Percentiles rank a stretch among this genome's conserved stretches.
phyloP scores from a whole-genome alignment of 2,113 vertebrate species.

The Laticauda colubrina region DNA sequence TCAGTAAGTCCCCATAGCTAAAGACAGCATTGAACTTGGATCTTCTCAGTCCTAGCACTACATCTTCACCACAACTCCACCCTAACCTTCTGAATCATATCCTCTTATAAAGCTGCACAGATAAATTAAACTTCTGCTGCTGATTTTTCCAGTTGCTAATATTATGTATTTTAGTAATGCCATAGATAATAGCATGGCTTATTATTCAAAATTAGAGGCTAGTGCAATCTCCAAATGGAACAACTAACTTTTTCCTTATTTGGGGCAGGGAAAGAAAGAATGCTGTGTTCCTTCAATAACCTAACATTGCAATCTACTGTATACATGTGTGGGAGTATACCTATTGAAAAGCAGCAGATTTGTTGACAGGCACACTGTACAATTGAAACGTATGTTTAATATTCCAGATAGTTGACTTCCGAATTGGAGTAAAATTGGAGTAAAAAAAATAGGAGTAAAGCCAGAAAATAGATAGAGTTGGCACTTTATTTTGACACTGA shows the following conservation, averaged over 20 bases:
- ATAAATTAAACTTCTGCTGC: conserved; percentile 9
- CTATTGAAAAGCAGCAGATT: background rate
- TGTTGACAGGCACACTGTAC: background rate
- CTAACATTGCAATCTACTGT: background rate
- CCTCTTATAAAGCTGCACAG: background rate
- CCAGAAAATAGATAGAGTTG: conserved; percentile 57
- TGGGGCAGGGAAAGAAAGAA: conserved; percentile 34
- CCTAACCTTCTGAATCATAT: background rate
- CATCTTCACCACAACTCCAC: background rate
- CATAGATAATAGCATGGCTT: conserved; percentile 11
- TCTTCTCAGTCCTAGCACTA: background rate
- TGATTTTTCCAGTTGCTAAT: conserved; percentile 11
- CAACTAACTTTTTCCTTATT: conserved; percentile 28
- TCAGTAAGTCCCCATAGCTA: background rate
- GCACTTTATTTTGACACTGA: conserved; percentile 43
- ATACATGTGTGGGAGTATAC: background rate
- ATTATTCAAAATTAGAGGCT: conserved; percentile 28
- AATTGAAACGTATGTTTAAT: background rate
- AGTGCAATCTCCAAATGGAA: background rate
- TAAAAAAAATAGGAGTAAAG: background rate
- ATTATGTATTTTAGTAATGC: background rate
- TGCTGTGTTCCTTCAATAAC: conserved; percentile 39
- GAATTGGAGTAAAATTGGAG: too few relatives aligned
- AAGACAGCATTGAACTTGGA: background rate
- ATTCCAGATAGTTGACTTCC: conserved; percentile 48